A percentile compares a stretch with the other conserved stretches of the same genome.
These are phyloP conservation scores for Formicarius rufipectus DNA, from an alignment of 2,113 vertebrate genomes.

Conservation along the genomic window DNA sequence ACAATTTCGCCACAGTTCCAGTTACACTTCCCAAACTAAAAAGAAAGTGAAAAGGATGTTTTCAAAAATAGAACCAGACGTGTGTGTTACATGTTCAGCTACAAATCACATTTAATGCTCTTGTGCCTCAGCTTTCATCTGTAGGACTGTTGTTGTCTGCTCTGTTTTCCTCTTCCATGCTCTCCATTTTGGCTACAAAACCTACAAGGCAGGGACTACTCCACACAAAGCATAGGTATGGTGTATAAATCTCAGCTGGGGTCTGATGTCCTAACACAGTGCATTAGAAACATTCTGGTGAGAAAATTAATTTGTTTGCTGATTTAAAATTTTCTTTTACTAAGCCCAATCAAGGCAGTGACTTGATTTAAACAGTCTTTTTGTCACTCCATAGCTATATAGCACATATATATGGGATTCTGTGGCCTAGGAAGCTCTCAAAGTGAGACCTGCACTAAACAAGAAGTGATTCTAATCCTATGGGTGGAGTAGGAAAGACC, in stretches of 20 bases:
- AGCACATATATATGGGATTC: background rate
- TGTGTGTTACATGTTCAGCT: background rate
- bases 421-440: background rate
- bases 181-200: background rate
- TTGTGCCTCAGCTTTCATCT: background rate
- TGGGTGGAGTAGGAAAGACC: background rate
- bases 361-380: background rate
- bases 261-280: background rate
- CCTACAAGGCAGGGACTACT: background rate
- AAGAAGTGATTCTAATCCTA: background rate
- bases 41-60: background rate
- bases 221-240: background rate
- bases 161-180: background rate
- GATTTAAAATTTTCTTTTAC: background rate
- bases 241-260: background rate
- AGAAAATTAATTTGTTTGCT: background rate
- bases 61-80: background rate
- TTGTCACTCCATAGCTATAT: background rate
- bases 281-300: background rate
- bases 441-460: background rate
- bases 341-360: background rate
- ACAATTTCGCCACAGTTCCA: background rate
- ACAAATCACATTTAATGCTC: background rate
- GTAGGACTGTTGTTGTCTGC: background rate
- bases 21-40: background rate